Percentiles rank a stretch among this genome's conserved stretches.
phyloP scores from a whole-genome alignment of 1,140 invertebrate species.

The Hyphantria cunea region DNA sequence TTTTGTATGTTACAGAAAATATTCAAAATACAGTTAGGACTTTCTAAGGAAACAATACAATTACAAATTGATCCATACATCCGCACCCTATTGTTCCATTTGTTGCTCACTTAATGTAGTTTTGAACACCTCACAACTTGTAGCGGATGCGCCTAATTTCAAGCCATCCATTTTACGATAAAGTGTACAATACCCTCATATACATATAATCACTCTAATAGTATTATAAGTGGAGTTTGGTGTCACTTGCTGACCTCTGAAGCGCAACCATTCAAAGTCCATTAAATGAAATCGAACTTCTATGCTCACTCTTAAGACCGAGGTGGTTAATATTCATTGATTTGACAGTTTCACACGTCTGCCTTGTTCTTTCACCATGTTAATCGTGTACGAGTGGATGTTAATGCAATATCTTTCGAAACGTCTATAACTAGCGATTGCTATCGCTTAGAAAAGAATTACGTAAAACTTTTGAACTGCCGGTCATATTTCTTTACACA shows the following conservation, averaged over 20 bases:
- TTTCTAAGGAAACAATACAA: neutral
- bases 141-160: constrained; percentile 19
- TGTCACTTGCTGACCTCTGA: constrained; percentile 13
- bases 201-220: constrained; percentile 6
- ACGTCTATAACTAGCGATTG: too few relatives aligned
- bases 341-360: too few relatives aligned
- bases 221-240: constrained; percentile 22
- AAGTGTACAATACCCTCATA: constrained; percentile 16
- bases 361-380: too few relatives aligned
- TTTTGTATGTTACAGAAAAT: neutral
- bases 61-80: neutral
- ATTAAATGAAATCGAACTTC: neutral
- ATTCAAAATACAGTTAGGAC: neutral
- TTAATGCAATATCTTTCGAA: too few relatives aligned
- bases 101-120: constrained; percentile 21
- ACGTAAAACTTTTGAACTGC: too few relatives aligned
- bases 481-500: neutral
- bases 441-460: too few relatives aligned
- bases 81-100: constrained; percentile 13
- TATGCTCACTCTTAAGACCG: neutral
- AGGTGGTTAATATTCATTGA: too few relatives aligned
- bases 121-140: constrained; percentile 24
- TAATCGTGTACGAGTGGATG: too few relatives aligned
- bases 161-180: constrained; percentile 15
- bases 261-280: constrained; percentile 11